These are phyloP conservation scores for Gouania willdenowi DNA, from an alignment of 2,797 vertebrate genomes.

Conservation along the genomic window DNA sequence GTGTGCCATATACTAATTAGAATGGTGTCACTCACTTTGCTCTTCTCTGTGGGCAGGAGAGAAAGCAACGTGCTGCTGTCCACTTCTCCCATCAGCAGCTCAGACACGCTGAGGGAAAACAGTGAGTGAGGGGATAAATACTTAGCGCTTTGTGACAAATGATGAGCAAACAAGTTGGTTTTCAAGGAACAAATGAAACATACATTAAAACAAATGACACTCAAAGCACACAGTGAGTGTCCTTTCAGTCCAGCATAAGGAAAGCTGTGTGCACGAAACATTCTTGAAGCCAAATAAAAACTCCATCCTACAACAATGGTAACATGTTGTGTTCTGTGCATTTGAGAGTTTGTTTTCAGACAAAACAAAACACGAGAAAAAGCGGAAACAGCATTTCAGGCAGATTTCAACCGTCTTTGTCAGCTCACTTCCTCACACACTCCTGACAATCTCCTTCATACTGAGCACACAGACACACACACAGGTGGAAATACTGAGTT, in stretches of 20 bases:
- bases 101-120: constrained; percentile 81
- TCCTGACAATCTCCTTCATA: constrained; percentile 27
- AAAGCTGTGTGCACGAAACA: too few relatives aligned
- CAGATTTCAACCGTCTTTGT: constrained; percentile 59
- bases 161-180: too few relatives aligned
- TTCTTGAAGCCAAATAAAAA: too few relatives aligned
- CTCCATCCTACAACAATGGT: too few relatives aligned
- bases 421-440: constrained; percentile 63
- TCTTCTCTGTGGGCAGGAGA: constrained; percentile 86
- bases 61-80: constrained; percentile 94
- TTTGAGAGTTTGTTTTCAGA: constrained; percentile 12
- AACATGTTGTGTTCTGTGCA: constrained; percentile 7
- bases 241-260: too few relatives aligned
- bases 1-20: too few relatives aligned
- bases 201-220: too few relatives aligned
- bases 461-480: constrained; percentile 9
- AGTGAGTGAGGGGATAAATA: too few relatives aligned
- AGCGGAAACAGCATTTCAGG: constrained; percentile 54
- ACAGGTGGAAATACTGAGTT: neutral
- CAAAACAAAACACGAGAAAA: constrained; percentile 34
- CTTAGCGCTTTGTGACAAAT: too few relatives aligned
- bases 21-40: constrained; percentile 89
- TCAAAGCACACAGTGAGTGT: too few relatives aligned
- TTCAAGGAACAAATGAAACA: too few relatives aligned
- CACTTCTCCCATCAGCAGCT: constrained; percentile 95